These are phyloP conservation scores for Agrilus cyanescens DNA, from an alignment of 2,888 invertebrate genomes.

Conservation along the genomic window DNA sequence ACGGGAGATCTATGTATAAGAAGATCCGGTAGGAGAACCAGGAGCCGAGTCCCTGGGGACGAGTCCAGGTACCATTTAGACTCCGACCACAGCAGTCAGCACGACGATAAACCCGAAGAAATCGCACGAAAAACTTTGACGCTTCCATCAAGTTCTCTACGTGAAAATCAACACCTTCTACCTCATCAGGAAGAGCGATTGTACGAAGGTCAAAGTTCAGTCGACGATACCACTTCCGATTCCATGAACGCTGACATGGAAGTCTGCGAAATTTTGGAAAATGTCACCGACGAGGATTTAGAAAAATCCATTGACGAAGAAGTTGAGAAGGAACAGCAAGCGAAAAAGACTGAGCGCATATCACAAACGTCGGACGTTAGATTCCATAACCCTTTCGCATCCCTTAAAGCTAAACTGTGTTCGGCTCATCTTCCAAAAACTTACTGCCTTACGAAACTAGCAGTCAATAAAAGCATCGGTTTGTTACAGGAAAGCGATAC, in stretches of 20 bases:
- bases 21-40: slow-evolving; percentile 27
- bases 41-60: slow-evolving; percentile 29
- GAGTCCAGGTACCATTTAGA: slow-evolving; percentile 39
- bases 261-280: slow-evolving; percentile 37
- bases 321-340: slow-evolving; percentile 17
- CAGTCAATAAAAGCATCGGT: slow-evolving; percentile 35
- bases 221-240: slow-evolving; percentile 39
- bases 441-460: slow-evolving; percentile 32
- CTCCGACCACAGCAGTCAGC: slow-evolving; percentile 41
- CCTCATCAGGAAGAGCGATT: slow-evolving; percentile 29
- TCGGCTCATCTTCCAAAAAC: slow-evolving; percentile 36
- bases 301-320: slow-evolving; percentile 23
- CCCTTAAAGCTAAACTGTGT: slow-evolving; percentile 35
- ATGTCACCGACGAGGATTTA: slow-evolving; percentile 27
- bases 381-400: slow-evolving; percentile 33
- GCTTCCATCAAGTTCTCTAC: slow-evolving; percentile 25
- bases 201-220: slow-evolving; percentile 36
- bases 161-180: slow-evolving; percentile 30
- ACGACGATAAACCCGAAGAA: slow-evolving; percentile 41
- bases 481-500: slow-evolving; percentile 25
- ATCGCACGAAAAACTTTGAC: slow-evolving; percentile 32
- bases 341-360: slow-evolving; percentile 32
- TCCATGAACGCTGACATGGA: slow-evolving; percentile 40
- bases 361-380: slow-evolving; percentile 28
- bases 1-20: slow-evolving; percentile 38